phyloP scores from a whole-genome alignment of 2,113 vertebrate species.

The Catharus fuscescens region DNA sequence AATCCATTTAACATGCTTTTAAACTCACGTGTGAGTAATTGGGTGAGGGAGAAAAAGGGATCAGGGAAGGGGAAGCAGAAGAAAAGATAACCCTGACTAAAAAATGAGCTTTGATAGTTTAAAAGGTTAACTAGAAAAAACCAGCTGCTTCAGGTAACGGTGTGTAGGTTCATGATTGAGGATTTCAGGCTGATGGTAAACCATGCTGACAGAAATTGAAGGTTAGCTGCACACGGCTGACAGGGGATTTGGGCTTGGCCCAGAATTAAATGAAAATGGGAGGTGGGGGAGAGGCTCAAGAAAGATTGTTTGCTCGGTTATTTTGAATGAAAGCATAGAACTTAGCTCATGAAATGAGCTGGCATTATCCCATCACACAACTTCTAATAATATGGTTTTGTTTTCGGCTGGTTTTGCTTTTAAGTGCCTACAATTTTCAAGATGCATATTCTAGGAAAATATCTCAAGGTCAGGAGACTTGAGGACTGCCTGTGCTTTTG shows the following conservation, averaged over 20 bases:
- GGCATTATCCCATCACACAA: not conserved
- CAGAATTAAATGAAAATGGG: not conserved
- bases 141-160: not conserved
- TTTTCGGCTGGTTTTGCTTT: not conserved
- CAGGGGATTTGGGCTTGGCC: not conserved
- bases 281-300: not conserved
- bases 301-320: not conserved
- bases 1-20: not conserved
- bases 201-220: slow-evolving; percentile 2
- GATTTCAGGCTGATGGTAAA: slow-evolving; percentile 11
- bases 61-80: not conserved
- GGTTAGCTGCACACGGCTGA: not conserved
- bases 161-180: not conserved
- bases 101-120: not conserved
- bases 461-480: not conserved
- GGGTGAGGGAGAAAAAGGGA: not conserved
- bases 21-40: not conserved
- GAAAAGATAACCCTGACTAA: not conserved
- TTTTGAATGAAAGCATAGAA: not conserved
- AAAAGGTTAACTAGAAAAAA: slow-evolving; percentile 18
- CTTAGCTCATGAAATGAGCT: not conserved
- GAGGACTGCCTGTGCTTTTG: not conserved
- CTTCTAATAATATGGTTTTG: not conserved
- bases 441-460: not conserved
- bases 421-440: not conserved